phyloP scores from a whole-genome alignment of 2,888 invertebrate genomes.

The Lapara coniferarum region DNA sequence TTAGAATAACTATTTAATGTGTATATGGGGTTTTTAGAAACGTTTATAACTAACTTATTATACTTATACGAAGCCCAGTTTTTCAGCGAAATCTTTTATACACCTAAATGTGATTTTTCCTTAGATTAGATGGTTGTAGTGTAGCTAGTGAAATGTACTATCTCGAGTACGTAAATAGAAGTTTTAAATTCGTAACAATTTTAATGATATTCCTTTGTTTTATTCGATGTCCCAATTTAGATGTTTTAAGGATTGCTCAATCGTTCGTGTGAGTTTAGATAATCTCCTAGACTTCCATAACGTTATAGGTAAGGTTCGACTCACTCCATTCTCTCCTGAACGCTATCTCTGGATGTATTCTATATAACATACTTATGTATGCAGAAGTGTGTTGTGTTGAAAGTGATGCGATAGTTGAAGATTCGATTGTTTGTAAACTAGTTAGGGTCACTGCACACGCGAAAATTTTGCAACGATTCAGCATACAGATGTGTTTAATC shows the following conservation, averaged over 20 bases:
- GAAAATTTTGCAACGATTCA: no score
- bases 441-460: no score
- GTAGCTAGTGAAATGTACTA: conserved; percentile 58
- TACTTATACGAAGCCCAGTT: conserved; percentile 71
- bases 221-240: conserved; percentile 55
- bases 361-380: conserved; percentile 9
- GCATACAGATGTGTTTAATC: no score
- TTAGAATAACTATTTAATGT: conserved; percentile 70
- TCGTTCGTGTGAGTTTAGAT: conserved; percentile 55
- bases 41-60: conserved; percentile 67
- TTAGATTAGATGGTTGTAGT: conserved; percentile 65
- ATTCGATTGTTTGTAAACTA: conserved; percentile 49
- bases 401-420: conserved; percentile 43
- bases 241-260: conserved; percentile 72
- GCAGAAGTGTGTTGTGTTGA: conserved; percentile 35
- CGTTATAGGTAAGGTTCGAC: neutral
- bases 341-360: neutral
- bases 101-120: conserved; percentile 73
- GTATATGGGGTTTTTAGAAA: conserved; percentile 75
- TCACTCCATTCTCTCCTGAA: neutral
- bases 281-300: conserved; percentile 50
- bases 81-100: conserved; percentile 76
- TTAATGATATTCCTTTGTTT: conserved; percentile 44
- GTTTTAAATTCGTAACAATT: conserved; percentile 42
- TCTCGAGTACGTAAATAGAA: conserved; percentile 29